Conservation (phyloP, 1,140 invertebrate species). For the Gryon sp. region DNA sequence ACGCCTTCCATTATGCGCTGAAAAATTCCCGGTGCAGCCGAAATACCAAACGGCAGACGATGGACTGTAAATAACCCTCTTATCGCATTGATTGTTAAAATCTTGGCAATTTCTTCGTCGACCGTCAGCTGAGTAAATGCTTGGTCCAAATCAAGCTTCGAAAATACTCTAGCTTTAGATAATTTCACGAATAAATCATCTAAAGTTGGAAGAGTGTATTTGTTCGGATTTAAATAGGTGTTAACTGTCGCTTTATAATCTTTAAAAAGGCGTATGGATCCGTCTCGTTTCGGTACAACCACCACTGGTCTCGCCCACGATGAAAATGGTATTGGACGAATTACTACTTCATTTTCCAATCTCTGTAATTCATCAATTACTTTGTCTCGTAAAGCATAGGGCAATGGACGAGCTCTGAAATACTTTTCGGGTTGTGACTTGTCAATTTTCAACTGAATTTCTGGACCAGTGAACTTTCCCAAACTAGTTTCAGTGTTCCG, state of each 20-base stretch:
- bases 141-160: slow-evolving; percentile 53
- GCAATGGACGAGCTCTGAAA: neutral
- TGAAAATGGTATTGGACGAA: slow-evolving; percentile 25
- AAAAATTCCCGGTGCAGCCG: slow-evolving; percentile 74
- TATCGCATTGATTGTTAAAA: slow-evolving; percentile 68
- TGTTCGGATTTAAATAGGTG: slow-evolving; percentile 52
- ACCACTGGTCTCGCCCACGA: slow-evolving; percentile 52
- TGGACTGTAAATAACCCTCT: slow-evolving; percentile 77
- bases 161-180: slow-evolving; percentile 59
- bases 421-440: neutral
- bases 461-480: slow-evolving; percentile 6
- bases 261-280: too few species aligned
- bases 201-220: slow-evolving; percentile 67
- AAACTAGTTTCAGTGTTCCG: neutral
- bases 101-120: slow-evolving; percentile 60
- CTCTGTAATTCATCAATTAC: neutral
- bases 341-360: neutral
- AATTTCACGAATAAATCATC: slow-evolving; percentile 71
- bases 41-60: slow-evolving; percentile 77
- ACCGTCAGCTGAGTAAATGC: slow-evolving; percentile 66
- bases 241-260: slow-evolving; percentile 75
- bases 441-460: neutral
- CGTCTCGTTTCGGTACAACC: too few species aligned
- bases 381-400: neutral
- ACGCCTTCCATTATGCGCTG: slow-evolving; percentile 67